Evolutionary conservation across 2,797 vertebrate genomes (phyloP).

Genomic region (Neosalanx taihuensis): DNA sequence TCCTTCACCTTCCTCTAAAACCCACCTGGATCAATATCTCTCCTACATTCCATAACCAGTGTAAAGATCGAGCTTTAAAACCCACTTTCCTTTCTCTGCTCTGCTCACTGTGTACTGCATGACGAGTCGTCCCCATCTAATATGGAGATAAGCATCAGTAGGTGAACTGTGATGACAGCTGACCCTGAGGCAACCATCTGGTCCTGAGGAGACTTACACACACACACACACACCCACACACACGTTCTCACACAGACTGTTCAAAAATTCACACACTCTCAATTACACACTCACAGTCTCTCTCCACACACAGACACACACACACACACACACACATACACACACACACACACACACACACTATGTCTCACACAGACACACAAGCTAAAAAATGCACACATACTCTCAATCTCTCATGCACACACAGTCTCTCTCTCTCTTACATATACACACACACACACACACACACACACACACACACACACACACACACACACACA

Average conservation of each 20-base stretch:
- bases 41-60: background rate
- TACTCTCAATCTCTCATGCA: too few relatives aligned
- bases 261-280: too few relatives aligned
- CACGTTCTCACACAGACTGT: background rate
- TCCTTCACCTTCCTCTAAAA: conserved; percentile 2
- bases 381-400: too few relatives aligned
- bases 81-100: too few relatives aligned
- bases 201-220: background rate
- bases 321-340: background rate
- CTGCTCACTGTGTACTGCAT: too few relatives aligned
- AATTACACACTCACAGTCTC: background rate
- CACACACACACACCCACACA: background rate
- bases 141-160: too few relatives aligned
- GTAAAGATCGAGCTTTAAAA: too few relatives aligned
- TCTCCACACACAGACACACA: background rate
- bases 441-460: background rate
- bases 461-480: too few relatives aligned
- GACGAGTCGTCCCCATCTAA: too few relatives aligned
- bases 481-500: background rate
- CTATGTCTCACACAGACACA: background rate
- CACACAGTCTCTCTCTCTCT: too few relatives aligned
- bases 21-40: conserved; percentile 13
- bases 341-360: background rate
- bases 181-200: too few relatives aligned
- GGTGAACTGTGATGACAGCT: too few relatives aligned